phyloP scores from a whole-genome alignment of 2,797 vertebrate genomes.

The Anabas testudineus region DNA sequence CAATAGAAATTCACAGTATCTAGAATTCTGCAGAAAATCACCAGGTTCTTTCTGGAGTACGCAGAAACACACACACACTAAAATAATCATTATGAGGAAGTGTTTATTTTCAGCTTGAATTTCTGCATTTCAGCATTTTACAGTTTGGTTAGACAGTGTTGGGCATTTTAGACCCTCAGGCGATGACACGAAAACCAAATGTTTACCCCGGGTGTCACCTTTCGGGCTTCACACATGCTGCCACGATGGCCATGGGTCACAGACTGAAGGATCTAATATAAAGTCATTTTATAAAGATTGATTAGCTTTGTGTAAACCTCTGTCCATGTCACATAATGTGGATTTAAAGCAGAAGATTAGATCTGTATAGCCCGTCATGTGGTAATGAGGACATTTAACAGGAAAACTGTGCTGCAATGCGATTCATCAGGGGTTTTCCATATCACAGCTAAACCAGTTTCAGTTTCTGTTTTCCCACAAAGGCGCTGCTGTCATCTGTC shows the following conservation, averaged over 20 bases:
- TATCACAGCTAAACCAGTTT: neutral
- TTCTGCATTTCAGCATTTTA: neutral
- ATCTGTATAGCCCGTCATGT: too few species aligned
- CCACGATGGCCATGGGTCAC: too few species aligned
- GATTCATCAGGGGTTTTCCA: constrained; percentile 34
- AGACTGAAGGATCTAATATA: too few species aligned
- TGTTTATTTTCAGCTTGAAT: neutral
- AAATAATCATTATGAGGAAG: neutral
- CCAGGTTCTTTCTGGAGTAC: neutral
- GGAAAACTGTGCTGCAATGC: neutral
- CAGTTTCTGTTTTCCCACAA: constrained; percentile 5
- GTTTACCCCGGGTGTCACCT: neutral
- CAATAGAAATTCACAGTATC: too few species aligned
- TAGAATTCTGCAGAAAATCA: neutral
- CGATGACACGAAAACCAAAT: too few species aligned
- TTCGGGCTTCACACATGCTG: too few species aligned
- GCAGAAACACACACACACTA: neutral
- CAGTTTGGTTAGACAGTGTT: neutral
- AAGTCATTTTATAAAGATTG: too few species aligned
- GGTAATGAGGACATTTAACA: neutral
- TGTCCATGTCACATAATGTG: too few species aligned
- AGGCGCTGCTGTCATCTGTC: neutral
- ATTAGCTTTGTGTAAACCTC: too few species aligned
- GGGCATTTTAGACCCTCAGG: too few species aligned
- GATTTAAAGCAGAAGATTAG: too few species aligned